Evolutionary conservation across 2,888 invertebrate genomes (phyloP).

Genomic region (Onthophagus sagittarius): DNA sequence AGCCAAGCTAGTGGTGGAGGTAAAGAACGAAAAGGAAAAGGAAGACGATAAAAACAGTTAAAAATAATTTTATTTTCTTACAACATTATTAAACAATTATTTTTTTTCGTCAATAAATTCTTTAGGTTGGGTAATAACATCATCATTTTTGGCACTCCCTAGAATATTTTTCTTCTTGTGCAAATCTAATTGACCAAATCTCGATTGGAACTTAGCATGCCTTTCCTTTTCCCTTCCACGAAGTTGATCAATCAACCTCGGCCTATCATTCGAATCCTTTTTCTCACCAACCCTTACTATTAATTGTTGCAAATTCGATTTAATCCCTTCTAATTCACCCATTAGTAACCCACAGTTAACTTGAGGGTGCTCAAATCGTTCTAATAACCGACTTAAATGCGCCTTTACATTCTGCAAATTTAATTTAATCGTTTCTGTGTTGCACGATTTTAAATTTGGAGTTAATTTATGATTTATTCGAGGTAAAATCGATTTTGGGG

Average conservation of each 20-base stretch:
- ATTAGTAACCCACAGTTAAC: not conserved
- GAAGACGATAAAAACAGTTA: not conserved
- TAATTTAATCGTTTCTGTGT: not conserved
- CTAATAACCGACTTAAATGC: not conserved
- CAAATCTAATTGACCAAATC: conserved; percentile 3
- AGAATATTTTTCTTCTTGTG: conserved; percentile 2
- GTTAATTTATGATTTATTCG: not conserved
- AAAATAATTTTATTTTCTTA: not conserved
- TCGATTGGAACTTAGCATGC: conserved; percentile 1
- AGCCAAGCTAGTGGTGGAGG: no score
- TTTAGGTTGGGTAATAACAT: conserved; percentile 5
- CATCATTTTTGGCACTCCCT: not conserved
- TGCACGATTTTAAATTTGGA: not conserved
- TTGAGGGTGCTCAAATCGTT: not conserved
- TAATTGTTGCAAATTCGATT: not conserved
- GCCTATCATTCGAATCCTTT: not conserved
- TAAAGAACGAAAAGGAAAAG: no score
- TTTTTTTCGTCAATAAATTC: not conserved
- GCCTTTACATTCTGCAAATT: not conserved
- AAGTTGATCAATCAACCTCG: not conserved
- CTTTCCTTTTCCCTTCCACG: not conserved
- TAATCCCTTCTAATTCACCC: not conserved
- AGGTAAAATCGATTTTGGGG: not conserved
- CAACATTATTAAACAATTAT: not conserved
- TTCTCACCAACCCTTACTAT: conserved; percentile 1